Percentiles rank a stretch among this genome's conserved stretches.
Evolutionary conservation across 2,797 vertebrate genomes (phyloP).

Genomic region (Channallabes apus): DNA sequence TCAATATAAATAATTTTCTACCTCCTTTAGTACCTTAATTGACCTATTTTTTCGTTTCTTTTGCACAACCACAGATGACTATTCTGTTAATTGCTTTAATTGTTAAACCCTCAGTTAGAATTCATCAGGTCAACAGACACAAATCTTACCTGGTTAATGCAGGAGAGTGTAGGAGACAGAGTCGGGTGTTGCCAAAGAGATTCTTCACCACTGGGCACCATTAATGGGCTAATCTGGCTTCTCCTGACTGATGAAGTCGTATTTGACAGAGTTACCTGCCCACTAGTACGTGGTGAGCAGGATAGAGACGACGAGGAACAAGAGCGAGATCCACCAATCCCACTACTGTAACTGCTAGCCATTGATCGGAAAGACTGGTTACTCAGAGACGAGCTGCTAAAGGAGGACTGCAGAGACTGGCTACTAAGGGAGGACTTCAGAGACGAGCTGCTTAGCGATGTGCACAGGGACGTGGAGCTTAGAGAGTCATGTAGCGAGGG

Average conservation of each 20-base stretch:
- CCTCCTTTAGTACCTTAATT: not conserved
- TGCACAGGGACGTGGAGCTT: slow-evolving; percentile 76
- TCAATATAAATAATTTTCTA: not conserved
- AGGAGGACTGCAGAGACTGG: slow-evolving; percentile 67
- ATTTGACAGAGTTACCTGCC: slow-evolving; percentile 49
- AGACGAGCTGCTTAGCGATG: slow-evolving; percentile 78
- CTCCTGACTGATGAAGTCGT: slow-evolving; percentile 70
- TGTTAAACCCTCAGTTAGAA: not conserved
- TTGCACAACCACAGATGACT: not conserved
- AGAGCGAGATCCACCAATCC: slow-evolving; percentile 58
- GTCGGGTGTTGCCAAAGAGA: slow-evolving; percentile 76
- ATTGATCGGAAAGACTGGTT: slow-evolving; percentile 69
- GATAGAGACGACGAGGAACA: slow-evolving; percentile 64
- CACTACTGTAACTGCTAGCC: slow-evolving; percentile 67
- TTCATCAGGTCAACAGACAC: not conserved
- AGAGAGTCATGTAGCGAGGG: slow-evolving; percentile 60
- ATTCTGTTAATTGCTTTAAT: not conserved
- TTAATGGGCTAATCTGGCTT: slow-evolving; percentile 79
- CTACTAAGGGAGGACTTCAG: slow-evolving; percentile 75
- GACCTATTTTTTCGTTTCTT: not conserved
- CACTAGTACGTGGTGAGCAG: slow-evolving; percentile 52
- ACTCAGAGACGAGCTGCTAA: slow-evolving; percentile 67
- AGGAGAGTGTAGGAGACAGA: slow-evolving; percentile 81
- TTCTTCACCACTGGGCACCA: slow-evolving; percentile 74
- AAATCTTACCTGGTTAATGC: slow-evolving; percentile 78